A percentile compares a stretch with the other conserved stretches of the same genome.
Conservation (phyloP, 2,888 invertebrate species). For the Lepeophtheirus nordmannii region DNA sequence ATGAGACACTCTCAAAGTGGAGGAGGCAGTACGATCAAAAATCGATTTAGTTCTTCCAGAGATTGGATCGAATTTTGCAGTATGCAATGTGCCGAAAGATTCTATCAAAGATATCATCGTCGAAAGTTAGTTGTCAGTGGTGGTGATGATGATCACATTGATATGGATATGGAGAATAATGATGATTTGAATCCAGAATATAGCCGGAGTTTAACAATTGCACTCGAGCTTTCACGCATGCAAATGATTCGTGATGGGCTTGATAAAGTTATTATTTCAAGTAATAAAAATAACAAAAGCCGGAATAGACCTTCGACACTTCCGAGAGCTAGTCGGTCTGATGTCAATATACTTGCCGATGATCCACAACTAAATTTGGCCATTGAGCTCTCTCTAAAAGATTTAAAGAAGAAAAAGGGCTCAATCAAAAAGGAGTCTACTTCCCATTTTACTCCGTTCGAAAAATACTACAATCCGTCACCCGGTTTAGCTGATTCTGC, state of each 20-base stretch:
- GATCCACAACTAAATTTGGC: conserved; percentile 38
- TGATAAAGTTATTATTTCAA: background rate
- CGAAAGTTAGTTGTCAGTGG: too few relatives aligned
- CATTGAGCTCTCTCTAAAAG: conserved; percentile 41
- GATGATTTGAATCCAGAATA: too few relatives aligned
- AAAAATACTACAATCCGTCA: background rate
- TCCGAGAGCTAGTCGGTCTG: background rate
- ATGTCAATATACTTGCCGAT: conserved; percentile 3
- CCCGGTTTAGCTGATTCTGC: conserved; percentile 29
- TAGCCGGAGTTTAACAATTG: background rate
- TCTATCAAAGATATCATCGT: too few relatives aligned
- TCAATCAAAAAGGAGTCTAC: background rate
- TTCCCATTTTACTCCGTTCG: background rate
- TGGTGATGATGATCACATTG: too few relatives aligned
- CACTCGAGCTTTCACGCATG: conserved; percentile 1
- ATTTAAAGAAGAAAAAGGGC: conserved; percentile 31
- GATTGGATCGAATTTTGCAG: too few relatives aligned
- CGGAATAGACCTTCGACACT: background rate
- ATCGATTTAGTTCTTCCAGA: too few relatives aligned
- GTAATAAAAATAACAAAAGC: background rate
- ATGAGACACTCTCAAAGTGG: too few relatives aligned
- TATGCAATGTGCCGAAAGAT: too few relatives aligned
- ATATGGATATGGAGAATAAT: too few relatives aligned
- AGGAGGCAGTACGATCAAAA: too few relatives aligned
- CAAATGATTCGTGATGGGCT: background rate